phyloP scores from a whole-genome alignment of 2,797 vertebrate species.

The Sebastes iracundus region DNA sequence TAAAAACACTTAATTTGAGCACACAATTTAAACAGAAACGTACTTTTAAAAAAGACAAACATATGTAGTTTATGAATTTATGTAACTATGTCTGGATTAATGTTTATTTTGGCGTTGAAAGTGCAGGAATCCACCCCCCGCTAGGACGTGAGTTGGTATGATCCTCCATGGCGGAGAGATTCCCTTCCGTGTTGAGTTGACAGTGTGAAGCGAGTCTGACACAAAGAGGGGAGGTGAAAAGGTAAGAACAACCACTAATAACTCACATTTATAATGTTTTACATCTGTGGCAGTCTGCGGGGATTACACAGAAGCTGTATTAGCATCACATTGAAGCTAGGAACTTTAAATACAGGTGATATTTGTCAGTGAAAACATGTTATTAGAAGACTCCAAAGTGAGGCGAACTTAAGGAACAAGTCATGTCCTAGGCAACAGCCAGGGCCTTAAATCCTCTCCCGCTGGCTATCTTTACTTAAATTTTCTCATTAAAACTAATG shows the following conservation, averaged over 20 bases:
- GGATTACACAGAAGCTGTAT: not conserved
- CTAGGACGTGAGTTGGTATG: constrained; percentile 43
- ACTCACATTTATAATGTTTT: not conserved
- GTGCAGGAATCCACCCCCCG: constrained; percentile 22
- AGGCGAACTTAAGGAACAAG: not conserved
- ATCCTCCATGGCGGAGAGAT: constrained; percentile 69
- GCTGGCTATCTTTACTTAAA: not conserved
- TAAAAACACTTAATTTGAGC: rapidly evolving
- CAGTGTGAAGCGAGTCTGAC: constrained; percentile 39
- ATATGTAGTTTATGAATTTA: rapidly evolving
- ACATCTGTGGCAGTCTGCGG: constrained; percentile 10
- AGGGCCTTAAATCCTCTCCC: not conserved
- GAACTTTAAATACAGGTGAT: rapidly evolving
- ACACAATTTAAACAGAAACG: rapidly evolving
- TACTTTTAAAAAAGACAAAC: not conserved
- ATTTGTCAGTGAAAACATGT: not conserved
- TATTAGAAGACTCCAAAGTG: constrained; percentile 23
- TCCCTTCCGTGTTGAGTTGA: constrained; percentile 66
- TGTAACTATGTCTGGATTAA: rapidly evolving
- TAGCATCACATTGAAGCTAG: not conserved
- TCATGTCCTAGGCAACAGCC: constrained; percentile 25
- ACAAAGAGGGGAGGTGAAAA: constrained; percentile 39
- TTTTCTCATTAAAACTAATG: rapidly evolving
- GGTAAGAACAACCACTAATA: constrained; percentile 41
- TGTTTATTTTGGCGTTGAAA: not conserved